Evolutionary conservation across 2,797 vertebrate species (phyloP).

Genomic region (Numenius phaeopus): DNA sequence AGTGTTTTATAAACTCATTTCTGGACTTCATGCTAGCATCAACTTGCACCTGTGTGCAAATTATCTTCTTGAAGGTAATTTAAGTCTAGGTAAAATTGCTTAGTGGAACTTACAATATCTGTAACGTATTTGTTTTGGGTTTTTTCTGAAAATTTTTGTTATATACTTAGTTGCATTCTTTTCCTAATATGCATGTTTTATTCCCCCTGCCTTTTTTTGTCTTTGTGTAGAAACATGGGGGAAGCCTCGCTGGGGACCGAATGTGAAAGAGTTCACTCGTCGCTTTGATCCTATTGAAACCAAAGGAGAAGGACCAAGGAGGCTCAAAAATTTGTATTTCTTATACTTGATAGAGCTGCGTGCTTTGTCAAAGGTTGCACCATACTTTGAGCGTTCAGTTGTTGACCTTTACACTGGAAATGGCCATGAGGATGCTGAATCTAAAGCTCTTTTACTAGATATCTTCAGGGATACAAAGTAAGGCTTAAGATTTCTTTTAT

Average conservation of each 20-base stretch:
- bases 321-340: slow-evolving; percentile 96
- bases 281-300: slow-evolving; percentile 91
- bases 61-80: slow-evolving; percentile 91
- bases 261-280: slow-evolving; percentile 89
- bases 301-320: slow-evolving; percentile 93
- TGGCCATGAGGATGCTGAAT: slow-evolving; percentile 84
- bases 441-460: slow-evolving; percentile 90
- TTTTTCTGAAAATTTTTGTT: background rate
- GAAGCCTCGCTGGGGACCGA: slow-evolving; percentile 89
- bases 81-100: background rate
- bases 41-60: slow-evolving; percentile 93
- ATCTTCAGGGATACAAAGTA: slow-evolving; percentile 92
- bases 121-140: background rate
- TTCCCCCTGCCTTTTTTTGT: background rate
- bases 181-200: background rate
- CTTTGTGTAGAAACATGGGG: slow-evolving; percentile 88
- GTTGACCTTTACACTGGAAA: slow-evolving; percentile 94
- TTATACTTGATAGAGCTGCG: slow-evolving; percentile 95
- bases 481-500: slow-evolving; percentile 24
- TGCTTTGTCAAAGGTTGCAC: slow-evolving; percentile 91
- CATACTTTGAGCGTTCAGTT: slow-evolving; percentile 91
- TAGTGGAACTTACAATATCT: background rate
- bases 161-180: background rate
- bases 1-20: slow-evolving; percentile 96
- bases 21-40: slow-evolving; percentile 96